Conservation (phyloP, 2,797 vertebrate genomes). For the Pseudochromis fuscus region DNA sequence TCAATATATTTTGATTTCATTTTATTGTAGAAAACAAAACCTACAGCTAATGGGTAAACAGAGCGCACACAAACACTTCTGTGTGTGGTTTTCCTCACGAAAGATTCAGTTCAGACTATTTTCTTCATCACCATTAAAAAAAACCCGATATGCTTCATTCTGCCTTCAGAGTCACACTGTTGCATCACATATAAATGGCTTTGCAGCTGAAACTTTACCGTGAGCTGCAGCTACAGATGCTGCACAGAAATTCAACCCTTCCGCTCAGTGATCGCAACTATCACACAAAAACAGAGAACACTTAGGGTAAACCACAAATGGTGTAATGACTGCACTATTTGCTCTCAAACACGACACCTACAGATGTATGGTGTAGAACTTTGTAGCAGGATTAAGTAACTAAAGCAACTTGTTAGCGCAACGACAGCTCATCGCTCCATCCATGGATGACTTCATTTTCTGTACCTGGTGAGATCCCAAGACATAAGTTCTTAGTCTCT, state of each 20-base stretch:
- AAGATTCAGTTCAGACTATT: slow-evolving; percentile 27
- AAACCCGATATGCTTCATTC: too few species aligned
- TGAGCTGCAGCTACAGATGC: slow-evolving; percentile 50
- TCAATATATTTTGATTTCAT: background rate
- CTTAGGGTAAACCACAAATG: slow-evolving; percentile 56
- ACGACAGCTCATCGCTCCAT: slow-evolving; percentile 15
- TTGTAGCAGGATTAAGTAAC: background rate
- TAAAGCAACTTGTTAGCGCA: slow-evolving; percentile 16
- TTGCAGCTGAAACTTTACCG: slow-evolving; percentile 36
- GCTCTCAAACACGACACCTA: slow-evolving; percentile 18
- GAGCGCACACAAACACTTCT: background rate
- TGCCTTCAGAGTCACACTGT: background rate
- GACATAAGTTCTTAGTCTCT: slow-evolving; percentile 30
- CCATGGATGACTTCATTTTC: slow-evolving; percentile 23
- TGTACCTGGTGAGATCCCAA: slow-evolving; percentile 13
- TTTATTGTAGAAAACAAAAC: background rate
- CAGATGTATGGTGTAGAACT: slow-evolving; percentile 1
- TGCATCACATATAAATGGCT: slow-evolving; percentile 5
- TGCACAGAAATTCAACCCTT: slow-evolving; percentile 56
- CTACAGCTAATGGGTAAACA: background rate
- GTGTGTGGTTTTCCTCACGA: background rate
- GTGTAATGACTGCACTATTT: slow-evolving; percentile 38
- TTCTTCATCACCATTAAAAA: too few species aligned
- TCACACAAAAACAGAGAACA: slow-evolving; percentile 37
- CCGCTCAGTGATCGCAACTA: slow-evolving; percentile 44